Evolutionary conservation across 2,113 vertebrate species (phyloP), one percentile per base, ranked within the genome.

Genomic region (Leucoraja erinaceus): DNA sequence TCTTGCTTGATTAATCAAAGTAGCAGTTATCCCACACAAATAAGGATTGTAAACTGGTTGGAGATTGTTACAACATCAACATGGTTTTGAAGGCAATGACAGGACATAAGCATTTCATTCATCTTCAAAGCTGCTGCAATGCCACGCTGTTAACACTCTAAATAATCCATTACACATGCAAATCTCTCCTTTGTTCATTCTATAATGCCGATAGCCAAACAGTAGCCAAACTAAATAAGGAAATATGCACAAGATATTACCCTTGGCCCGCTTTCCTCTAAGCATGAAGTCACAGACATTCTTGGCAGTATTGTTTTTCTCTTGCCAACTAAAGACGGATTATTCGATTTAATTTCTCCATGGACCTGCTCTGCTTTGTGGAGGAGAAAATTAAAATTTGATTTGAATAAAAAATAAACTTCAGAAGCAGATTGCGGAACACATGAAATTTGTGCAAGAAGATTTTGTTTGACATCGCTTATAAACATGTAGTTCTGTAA

Each of bases 311-410:
- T 47, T 47, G 25, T 0, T 20, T 59, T 66, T 86, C 7, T 86
- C 16, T 20, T 20, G 4, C 25, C 83, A 86, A 5, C 25, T n/a
- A 63, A 61, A 63, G 25, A 59, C 28, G 63, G 59, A 11, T 66
- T 63, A 28, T 88, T 83, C 47, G 3, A n/a, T n/a, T 86, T 86
- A 86, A 86, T 88, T 88, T 88, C 83, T 31, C 28, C n/a, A 18
- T 5, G 28, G 59, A 66, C 56, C 68, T 70, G 66, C 38, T 91
- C 88, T 72, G n/a, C 31, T 91, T 91, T 70, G 10, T 38, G 33
- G 31, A 47, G 66, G 88, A 68, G 88, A 91, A 72, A 72, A 91
- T 70, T 91, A 91, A 91, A 91, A 72, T 72, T 72, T 91, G 33
- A 25, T 2, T 22, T 38, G 31, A 72, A 47, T 72, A 38, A 47